Evolutionary conservation across 2,888 invertebrate genomes (phyloP), one percentile per base, ranked within the genome.

Genomic region (Leucophenga maculata): DNA sequence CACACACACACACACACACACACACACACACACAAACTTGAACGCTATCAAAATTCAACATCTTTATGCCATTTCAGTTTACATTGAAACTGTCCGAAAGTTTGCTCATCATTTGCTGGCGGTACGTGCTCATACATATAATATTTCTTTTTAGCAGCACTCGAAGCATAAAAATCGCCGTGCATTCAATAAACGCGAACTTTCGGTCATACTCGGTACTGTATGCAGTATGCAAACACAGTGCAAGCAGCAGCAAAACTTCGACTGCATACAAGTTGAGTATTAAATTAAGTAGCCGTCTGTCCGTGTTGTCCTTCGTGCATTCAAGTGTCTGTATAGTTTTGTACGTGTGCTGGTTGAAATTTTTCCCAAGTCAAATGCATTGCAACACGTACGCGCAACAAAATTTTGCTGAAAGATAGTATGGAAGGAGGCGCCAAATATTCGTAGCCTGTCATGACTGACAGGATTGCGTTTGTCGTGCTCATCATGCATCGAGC

Each of bases 61-160:
- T 64, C 62, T 64, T 48, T 64, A 48, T 62, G 48, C 52, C 44
- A 62, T 54, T 68, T 50, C 62, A 48, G 32, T 62, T 46, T 65
- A 48, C 65, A 52, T 65, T 57, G 50, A 79, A 64, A 73, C 73
- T 76, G 80, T 81, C 39, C 39, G 39, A 39, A 79, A 84, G 81
- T 81, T 82, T 82, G 80, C 80, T 85, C 83, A 81, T 82, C 83
- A 84, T 78, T 85, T 80, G 79, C 73, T 65, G 64, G 72, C 65
- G 31, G 75, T 80, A 85, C 84, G 84, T 85, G 84, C 81, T 78
- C 84, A 85, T 85, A 85, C 84, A 85, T 85, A 59, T 55, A 55
- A 55, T 55, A 22, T 55, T 55, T 60, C 32, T 62, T 46, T 48
- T 13, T 26, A 26, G 26, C 26, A 26, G 26, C 55, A 32, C 6